Base-by-base conservation (phyloP, 30 jellyfish, hydroid and myxozoan species). In the Chrysaora quinquecirrha region DNA sequence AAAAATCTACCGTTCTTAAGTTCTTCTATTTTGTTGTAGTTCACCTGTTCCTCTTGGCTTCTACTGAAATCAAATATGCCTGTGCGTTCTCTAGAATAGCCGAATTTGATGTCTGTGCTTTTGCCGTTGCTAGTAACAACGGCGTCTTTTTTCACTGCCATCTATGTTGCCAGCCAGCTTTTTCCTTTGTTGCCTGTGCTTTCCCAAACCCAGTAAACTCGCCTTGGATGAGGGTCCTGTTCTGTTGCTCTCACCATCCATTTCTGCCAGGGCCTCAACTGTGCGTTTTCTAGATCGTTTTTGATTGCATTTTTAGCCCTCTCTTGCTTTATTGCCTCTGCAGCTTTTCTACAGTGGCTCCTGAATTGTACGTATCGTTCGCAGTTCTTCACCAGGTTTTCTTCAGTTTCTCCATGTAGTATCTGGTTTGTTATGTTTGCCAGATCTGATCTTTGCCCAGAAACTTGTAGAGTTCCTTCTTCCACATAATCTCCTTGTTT, bases 131-230 rank as follows among this genome's bases (percentile, higher is more conserved):
- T 70, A n/a, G 22, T 2, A 2, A 35, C 31, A 23, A 70, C 11
- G 23, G 72, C 72, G 11, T n/a, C n/a, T n/a, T n/a, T n/a, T n/a
- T n/a, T n/a, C n/a, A n/a, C n/a, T n/a, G n/a, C n/a, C n/a, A n/a
- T n/a, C n/a, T n/a, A n/a, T n/a, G n/a, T n/a, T n/a, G n/a, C n/a
- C n/a, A n/a, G n/a, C n/a, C n/a, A n/a, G n/a, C n/a, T n/a, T n/a
- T n/a, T 70, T 9, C 82, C 82, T 30, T 70, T 70, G 82, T 70
- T 70, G 3, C 82, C 82, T 6, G 20, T 22, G 3, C 18, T 70
- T 74, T 70, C 82, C 65, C 54, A 32, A 2, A 70, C 14, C 65
- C 64, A 70, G 30, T 30, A 25, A n/a, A 27, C 54, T 22, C 54
- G 2, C n/a, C 65, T 31, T 9, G 6, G 18, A 30, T 35, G 28